These are phyloP conservation scores for Ptychadena robeensis DNA, from an alignment of 2,797 vertebrate genomes.

Conservation along the genomic window DNA sequence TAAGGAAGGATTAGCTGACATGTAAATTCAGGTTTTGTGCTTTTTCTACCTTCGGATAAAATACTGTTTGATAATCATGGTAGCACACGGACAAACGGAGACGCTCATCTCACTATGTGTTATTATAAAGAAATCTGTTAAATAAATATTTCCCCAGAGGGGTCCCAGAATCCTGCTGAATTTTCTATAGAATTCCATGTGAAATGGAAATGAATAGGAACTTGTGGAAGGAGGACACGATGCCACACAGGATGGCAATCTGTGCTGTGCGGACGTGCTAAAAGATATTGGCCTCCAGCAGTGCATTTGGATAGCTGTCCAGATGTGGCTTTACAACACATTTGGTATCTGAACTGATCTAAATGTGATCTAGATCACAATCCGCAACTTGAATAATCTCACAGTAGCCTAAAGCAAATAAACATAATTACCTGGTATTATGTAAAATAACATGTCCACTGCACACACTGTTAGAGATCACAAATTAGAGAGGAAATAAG, in stretches of 20 bases:
- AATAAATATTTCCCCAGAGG: conserved; percentile 44
- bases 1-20: conserved; percentile 23
- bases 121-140: conserved; percentile 31
- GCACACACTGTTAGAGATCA: too few species aligned
- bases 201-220: conserved; percentile 18
- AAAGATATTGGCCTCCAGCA: background rate
- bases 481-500: too few species aligned
- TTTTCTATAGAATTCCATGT: conserved; percentile 16
- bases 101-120: conserved; percentile 14
- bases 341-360: background rate
- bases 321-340: background rate
- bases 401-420: too few species aligned
- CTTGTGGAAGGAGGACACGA: background rate
- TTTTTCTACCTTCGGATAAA: conserved; percentile 20
- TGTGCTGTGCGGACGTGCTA: background rate
- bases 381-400: too few species aligned
- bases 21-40: conserved; percentile 38
- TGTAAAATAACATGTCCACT: too few species aligned
- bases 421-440: too few species aligned
- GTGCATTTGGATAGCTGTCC: background rate
- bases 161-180: background rate
- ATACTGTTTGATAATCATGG: conserved; percentile 14
- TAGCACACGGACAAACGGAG: conserved; percentile 13
- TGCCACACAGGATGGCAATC: conserved; percentile 38
- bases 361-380: too few species aligned